A percentile compares a stretch with the other conserved stretches of the same genome.
Evolutionary conservation across 2,797 vertebrate genomes (phyloP).

Genomic region (Hapalemur alaotrensis): DNA sequence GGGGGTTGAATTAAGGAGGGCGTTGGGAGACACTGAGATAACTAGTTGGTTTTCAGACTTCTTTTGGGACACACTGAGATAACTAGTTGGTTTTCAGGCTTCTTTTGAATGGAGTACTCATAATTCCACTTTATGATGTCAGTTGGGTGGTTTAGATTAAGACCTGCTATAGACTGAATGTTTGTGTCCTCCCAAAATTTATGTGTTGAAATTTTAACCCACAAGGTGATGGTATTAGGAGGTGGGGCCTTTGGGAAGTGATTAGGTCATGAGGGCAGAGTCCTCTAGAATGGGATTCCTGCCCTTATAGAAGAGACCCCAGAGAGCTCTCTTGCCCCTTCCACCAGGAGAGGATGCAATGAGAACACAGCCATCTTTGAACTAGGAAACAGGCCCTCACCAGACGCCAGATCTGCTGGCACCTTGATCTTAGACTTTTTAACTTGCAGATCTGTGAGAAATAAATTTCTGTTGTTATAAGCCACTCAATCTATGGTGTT

Average conservation of each 20-base stretch:
- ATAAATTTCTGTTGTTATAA: background rate
- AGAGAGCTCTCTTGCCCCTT: background rate
- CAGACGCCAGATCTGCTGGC: background rate
- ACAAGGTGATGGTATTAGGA: background rate
- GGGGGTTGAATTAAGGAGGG: background rate
- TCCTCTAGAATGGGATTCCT: background rate
- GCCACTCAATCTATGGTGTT: background rate
- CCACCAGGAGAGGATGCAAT: background rate
- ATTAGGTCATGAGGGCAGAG: background rate
- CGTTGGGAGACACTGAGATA: background rate
- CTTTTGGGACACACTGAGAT: background rate
- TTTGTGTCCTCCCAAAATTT: background rate
- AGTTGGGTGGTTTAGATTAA: background rate
- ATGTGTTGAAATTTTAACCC: background rate
- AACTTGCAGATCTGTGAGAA: background rate
- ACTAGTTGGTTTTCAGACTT: background rate
- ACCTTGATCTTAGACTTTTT: background rate
- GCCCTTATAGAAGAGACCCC: background rate
- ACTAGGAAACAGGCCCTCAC: background rate
- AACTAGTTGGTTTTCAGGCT: background rate
- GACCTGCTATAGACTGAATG: background rate
- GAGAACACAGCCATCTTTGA: background rate
- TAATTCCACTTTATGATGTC: background rate
- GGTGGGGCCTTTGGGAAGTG: background rate
- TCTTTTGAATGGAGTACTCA: background rate